Evolutionary conservation across 1,140 invertebrate species (phyloP).

Genomic region (Ceratina calcarata): DNA sequence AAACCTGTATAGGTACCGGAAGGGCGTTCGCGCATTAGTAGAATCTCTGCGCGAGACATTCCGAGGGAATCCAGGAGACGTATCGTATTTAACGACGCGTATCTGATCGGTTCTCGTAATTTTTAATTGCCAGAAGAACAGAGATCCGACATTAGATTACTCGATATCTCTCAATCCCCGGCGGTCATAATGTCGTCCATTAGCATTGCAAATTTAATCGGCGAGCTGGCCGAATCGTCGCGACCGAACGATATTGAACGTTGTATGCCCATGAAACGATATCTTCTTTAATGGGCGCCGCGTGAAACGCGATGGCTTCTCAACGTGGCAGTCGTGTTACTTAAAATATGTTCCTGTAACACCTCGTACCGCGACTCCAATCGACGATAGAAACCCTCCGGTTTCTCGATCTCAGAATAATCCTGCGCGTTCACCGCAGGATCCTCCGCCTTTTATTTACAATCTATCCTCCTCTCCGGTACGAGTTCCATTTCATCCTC

Average conservation of each 20-base stretch:
- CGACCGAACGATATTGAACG: neutral
- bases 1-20: neutral
- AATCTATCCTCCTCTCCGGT: slow-evolving; percentile 24
- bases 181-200: slow-evolving; percentile 22
- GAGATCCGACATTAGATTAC: slow-evolving; percentile 16
- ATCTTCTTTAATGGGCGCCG: neutral
- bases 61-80: neutral
- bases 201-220: slow-evolving; percentile 42
- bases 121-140: slow-evolving; percentile 9
- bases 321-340: too few species aligned
- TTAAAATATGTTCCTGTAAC: slow-evolving; percentile 15
- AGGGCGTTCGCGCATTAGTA: too few species aligned
- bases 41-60: too few species aligned
- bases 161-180: slow-evolving; percentile 26
- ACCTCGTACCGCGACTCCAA: slow-evolving; percentile 33
- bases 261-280: neutral
- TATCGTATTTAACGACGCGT: slow-evolving; percentile 16
- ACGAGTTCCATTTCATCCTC: neutral
- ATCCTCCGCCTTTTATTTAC: slow-evolving; percentile 51
- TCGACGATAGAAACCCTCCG: slow-evolving; percentile 38
- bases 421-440: slow-evolving; percentile 14
- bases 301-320: neutral
- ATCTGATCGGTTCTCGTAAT: slow-evolving; percentile 16
- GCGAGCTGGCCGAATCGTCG: neutral
- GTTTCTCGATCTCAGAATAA: slow-evolving; percentile 42